Evolutionary conservation across 2,888 invertebrate genomes (phyloP), one percentile per base, ranked within the genome.

Genomic region (Harpalus rufipes): DNA sequence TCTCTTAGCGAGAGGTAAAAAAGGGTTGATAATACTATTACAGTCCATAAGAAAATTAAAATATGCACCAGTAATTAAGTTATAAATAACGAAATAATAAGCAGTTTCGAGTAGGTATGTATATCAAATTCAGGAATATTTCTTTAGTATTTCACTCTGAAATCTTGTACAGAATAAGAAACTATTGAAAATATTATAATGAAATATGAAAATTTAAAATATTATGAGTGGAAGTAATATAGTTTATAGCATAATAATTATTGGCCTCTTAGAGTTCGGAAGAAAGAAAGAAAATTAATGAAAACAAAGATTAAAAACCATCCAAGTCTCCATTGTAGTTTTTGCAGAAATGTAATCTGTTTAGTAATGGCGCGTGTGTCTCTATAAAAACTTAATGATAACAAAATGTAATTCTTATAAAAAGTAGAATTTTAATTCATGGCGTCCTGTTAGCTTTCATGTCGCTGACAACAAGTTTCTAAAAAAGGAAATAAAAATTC

Each of bases 341-440:
- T 51, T 16, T 51, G 8, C 16, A 8, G 7, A 51, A 76, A 32
- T 25, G 72, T 72, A 74, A 44, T 74, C 51, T 56, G 76, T 76
- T 51, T 63, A 68, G 68, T 39, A 68, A 68, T 68, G 68, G 68
- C 39, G 32, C 14, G 32, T 21, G 32, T 39, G 32, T 68, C 32
- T 25, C 4, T 12, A 32, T 32, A 68, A 80, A 59, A 80, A 80
- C 80, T 7, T 80, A 80, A 80, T 61, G 58, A 80, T 61, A 80
- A 80, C 59, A 59, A 59, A 76, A 76, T 61, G 32, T 16, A 80
- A 80, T 61, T 59, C 80, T 59, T 80, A 32, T 59, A 61, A 80
- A 80, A 80, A 58, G 39, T 25, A 14, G 80, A 80, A 80, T 80
- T 80, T 80, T 80, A 80, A 80, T 80, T 80, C 80, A 80, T 80